Percentiles rank a stretch among this genome's conserved stretches.
Conservation (phyloP, 2,888 invertebrate genomes). For the Ormyrus nitidulus region DNA sequence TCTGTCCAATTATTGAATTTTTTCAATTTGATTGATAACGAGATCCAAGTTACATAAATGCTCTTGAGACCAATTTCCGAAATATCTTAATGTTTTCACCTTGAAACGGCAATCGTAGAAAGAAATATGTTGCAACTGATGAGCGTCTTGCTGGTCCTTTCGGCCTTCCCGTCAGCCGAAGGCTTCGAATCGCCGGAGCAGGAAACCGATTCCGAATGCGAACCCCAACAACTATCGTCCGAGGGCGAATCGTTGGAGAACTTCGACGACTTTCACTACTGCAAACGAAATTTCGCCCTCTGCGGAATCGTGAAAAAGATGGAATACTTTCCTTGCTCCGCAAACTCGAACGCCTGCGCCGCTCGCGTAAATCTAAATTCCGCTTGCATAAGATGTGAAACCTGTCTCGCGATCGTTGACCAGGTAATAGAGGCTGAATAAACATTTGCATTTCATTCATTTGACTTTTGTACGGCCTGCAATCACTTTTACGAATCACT, state of each 20-base stretch:
- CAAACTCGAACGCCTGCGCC: slow-evolving; percentile 40
- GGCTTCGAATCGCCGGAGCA: slow-evolving; percentile 2
- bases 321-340: slow-evolving; percentile 59
- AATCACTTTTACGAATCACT: background rate
- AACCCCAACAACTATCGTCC: background rate
- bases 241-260: background rate
- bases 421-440: slow-evolving; percentile 60
- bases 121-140: too few species aligned
- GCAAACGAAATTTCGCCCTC: slow-evolving; percentile 42
- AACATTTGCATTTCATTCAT: too few species aligned
- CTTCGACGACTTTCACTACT: slow-evolving; percentile 2
- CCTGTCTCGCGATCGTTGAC: slow-evolving; percentile 68
- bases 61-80: too few species aligned
- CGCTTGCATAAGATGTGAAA: slow-evolving; percentile 69
- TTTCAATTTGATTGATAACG: too few species aligned
- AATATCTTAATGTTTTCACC: too few species aligned
- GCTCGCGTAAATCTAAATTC: slow-evolving; percentile 66
- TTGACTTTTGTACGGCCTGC: too few species aligned
- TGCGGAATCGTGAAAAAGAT: slow-evolving; percentile 65
- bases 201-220: background rate
- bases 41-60: too few species aligned
- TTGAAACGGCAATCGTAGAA: too few species aligned
- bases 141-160: too few species aligned
- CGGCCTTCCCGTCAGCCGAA: background rate
- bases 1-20: too few species aligned